Conservation (phyloP, 2,113 vertebrate species). For the Erythrocercus mccallii region DNA sequence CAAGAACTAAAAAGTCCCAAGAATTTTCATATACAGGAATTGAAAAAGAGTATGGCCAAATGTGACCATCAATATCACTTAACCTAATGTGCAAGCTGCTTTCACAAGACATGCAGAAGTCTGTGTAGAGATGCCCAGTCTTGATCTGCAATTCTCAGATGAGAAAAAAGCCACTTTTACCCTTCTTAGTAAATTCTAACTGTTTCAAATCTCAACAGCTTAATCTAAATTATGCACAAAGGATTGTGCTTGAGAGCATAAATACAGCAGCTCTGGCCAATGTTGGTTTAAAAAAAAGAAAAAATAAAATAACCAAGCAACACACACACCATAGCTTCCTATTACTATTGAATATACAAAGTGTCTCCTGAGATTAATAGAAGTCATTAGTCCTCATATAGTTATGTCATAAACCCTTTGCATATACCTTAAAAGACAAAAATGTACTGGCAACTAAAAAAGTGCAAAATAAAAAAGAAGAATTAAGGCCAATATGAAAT, state of each 20-base stretch:
- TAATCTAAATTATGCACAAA: not conserved
- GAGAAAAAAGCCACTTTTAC: not conserved
- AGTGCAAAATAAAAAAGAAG: not conserved
- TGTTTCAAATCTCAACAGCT: not conserved
- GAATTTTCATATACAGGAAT: not conserved
- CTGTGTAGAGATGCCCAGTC: not conserved
- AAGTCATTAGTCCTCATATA: not conserved
- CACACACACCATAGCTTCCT: not conserved
- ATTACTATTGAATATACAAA: not conserved
- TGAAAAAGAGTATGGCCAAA: not conserved
- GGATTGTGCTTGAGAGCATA: not conserved
- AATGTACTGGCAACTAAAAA: not conserved
- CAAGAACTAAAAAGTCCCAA: not conserved
- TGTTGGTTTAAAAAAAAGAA: not conserved
- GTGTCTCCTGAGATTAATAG: not conserved
- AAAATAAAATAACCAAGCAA: not conserved
- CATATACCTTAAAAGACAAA: not conserved
- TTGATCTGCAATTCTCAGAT: not conserved
- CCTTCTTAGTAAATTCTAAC: not conserved
- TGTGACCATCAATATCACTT: not conserved
- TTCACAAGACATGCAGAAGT: not conserved
- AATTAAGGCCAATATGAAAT: not conserved
- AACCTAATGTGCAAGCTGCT: not conserved
- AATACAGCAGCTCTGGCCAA: not conserved
- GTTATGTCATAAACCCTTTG: not conserved